Evolutionary conservation across 2,888 invertebrate genomes (phyloP), one percentile per base, ranked within the genome.

Genomic region (Heliconius cydno): DNA sequence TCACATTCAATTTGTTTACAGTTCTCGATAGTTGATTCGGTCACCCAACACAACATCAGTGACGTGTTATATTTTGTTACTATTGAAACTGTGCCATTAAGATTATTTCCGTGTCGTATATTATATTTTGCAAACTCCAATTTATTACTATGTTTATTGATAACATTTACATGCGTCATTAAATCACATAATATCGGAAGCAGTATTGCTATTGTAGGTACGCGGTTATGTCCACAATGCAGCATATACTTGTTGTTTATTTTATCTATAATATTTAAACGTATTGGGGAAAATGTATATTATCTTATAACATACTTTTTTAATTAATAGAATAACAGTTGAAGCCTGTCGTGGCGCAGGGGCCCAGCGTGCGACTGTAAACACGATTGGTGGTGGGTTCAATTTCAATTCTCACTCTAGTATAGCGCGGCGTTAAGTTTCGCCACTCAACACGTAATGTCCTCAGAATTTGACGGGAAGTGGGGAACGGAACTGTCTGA

Each of bases 1-100:
- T n/a, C 34, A 60, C n/a, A 38, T n/a, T 73, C 34, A 34, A 34
- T 34, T 60, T 73, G 60, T 73, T 60, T 57, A 60, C 38, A 73
- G 28, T 63, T 28, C 6, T 22, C 34, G 34, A 34, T 34, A 34
- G 46, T 41, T 22, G 28, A 41, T 65, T 22, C 30, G 46, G 25
- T 41, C 63, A 22, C 73, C 13, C 74, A 38, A 25, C 75, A 41
- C 75, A 19, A 19, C 63, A 65, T 75, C 12, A 41, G 75, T 75
- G 34, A 73, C 65, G 65, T 25, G 74, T 41, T 38, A 75, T 30
- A 41, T 66, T 76, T 38, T 66, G 38, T 74, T 71, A 66, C 46
- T 66, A 79, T 82, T 82, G 82, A 82, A 79, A 79, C 82, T 28
- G 77, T 80, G 82, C 82, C 82, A 82, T 79, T 74, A 70, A 71